These are phyloP conservation scores for Notamacropus eugenii DNA, from an alignment of 2,797 vertebrate genomes.

Conservation along the genomic window DNA sequence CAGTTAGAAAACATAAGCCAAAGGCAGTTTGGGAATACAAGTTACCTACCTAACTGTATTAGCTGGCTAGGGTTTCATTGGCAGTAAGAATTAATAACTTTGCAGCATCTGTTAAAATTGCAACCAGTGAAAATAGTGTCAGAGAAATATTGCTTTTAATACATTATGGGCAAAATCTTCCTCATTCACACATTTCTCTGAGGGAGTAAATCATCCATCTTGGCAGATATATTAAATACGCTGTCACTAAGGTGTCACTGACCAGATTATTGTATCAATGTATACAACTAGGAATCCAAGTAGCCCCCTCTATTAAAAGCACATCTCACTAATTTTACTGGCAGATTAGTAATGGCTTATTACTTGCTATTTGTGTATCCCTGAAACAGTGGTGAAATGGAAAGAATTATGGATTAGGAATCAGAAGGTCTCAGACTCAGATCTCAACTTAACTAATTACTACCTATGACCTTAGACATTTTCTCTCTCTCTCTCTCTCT, in stretches of 20 bases:
- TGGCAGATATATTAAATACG: not conserved
- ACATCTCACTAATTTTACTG: not conserved
- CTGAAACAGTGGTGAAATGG: not conserved
- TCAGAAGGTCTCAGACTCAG: not conserved
- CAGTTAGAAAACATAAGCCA: slow-evolving; percentile 21
- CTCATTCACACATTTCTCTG: not conserved
- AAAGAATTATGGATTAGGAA: not conserved
- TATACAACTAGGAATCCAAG: not conserved
- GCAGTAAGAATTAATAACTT: slow-evolving; percentile 34
- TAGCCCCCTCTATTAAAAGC: slow-evolving; percentile 9
- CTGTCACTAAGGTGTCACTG: not conserved
- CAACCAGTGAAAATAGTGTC: not conserved
- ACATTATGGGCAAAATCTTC: not conserved
- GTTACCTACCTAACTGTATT: not conserved
- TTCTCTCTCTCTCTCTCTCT: not conserved
- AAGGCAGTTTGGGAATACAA: slow-evolving; percentile 28
- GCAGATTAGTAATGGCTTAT: not conserved
- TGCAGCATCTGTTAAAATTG: slow-evolving; percentile 27
- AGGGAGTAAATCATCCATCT: slow-evolving; percentile 40
- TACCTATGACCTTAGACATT: not conserved
- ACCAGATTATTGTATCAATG: not conserved
- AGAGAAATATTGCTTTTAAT: not conserved
- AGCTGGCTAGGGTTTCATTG: slow-evolving; percentile 3
- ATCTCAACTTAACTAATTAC: not conserved
- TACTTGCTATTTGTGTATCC: not conserved